phyloP scores from a whole-genome alignment of 2,888 invertebrate genomes.

The Dicyrtoma fusca region DNA sequence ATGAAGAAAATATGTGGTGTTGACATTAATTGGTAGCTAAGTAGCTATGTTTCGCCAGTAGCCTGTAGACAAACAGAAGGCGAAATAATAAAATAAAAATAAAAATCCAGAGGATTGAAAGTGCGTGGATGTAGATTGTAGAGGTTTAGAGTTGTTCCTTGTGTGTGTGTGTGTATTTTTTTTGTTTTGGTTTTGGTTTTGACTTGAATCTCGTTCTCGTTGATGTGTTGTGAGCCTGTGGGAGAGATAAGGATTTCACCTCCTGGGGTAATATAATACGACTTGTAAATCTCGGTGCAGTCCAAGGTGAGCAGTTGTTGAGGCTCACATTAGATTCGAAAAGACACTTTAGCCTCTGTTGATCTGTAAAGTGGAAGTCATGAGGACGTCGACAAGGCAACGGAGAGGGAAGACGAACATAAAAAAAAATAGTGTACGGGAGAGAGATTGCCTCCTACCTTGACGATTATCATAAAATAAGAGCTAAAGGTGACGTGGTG shows the following conservation, averaged over 20 bases:
- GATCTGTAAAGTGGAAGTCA: background rate
- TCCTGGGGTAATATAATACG: too few species aligned
- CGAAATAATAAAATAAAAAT: background rate
- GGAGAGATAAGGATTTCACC: too few species aligned
- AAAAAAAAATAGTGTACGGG: background rate
- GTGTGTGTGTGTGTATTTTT: background rate
- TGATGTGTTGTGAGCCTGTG: too few species aligned
- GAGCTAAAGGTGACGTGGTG: slow-evolving; percentile 18
- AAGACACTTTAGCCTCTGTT: slow-evolving; percentile 3
- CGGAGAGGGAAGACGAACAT: background rate
- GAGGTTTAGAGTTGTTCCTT: background rate
- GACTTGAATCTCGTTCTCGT: too few species aligned
- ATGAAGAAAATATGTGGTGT: too few species aligned
- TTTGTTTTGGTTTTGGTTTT: background rate
- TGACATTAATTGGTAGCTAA: too few species aligned
- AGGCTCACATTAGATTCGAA: background rate
- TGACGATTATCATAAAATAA: slow-evolving; percentile 26
- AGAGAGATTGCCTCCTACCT: slow-evolving; percentile 18
- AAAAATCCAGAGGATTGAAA: background rate
- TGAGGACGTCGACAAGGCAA: background rate
- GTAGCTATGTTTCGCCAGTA: background rate
- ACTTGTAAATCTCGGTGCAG: too few species aligned
- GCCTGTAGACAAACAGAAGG: background rate
- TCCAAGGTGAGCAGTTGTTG: too few species aligned
- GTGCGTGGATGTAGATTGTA: background rate